These are phyloP conservation scores for Eleutherodactylus coqui DNA, from an alignment of 2,797 vertebrate species.

Conservation along the genomic window DNA sequence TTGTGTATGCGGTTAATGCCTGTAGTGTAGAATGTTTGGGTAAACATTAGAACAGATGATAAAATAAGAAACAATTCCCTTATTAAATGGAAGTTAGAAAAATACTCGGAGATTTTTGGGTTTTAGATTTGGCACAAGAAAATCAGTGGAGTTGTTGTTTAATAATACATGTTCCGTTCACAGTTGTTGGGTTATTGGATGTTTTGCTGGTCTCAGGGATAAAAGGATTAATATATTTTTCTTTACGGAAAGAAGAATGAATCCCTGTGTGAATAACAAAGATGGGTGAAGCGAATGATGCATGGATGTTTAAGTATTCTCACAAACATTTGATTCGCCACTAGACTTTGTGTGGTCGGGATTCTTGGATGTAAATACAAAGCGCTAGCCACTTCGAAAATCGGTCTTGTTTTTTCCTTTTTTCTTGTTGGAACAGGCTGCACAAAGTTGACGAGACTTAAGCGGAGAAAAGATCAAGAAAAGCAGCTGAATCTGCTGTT, in stretches of 20 bases:
- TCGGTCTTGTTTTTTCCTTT: constrained; percentile 1
- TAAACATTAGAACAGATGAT: constrained; percentile 19
- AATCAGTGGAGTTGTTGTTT: constrained; percentile 12
- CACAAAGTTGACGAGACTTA: constrained; percentile 24
- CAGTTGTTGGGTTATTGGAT: constrained; percentile 47
- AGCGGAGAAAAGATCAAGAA: constrained; percentile 20
- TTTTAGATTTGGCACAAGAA: constrained; percentile 6
- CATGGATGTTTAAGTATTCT: constrained; percentile 46
- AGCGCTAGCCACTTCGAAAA: constrained; percentile 22
- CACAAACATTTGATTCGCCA: constrained; percentile 51
- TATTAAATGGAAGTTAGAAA: constrained; percentile 8
- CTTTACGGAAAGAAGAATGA: constrained; percentile 50
- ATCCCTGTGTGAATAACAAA: constrained; percentile 52
- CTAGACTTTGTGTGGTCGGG: constrained; percentile 45
- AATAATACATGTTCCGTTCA: constrained; percentile 35
- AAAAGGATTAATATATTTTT: constrained; percentile 55
- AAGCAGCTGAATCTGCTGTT: constrained; percentile 34
- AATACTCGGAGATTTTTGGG: not conserved
- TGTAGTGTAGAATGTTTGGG: not conserved
- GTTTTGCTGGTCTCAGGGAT: constrained; percentile 45
- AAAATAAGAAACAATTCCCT: constrained; percentile 22
- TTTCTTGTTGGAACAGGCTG: constrained; percentile 24
- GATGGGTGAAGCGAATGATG: constrained; percentile 48
- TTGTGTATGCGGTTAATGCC: not conserved
- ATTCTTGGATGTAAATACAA: constrained; percentile 29